These are phyloP conservation scores for Magallana angulata DNA, from an alignment of 1,140 invertebrate genomes.

Conservation along the genomic window DNA sequence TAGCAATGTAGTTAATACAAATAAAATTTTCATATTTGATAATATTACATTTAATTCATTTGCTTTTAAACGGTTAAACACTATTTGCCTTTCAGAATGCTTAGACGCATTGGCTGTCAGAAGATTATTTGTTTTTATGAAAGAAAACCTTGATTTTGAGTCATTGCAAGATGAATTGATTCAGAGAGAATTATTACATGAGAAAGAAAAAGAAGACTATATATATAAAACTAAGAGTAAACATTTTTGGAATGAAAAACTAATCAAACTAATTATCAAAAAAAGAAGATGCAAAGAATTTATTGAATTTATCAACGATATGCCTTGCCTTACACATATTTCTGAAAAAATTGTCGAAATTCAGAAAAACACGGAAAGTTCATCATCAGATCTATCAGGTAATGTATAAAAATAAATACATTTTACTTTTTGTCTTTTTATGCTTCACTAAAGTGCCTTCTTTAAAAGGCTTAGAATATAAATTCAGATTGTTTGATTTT, in stretches of 20 bases:
- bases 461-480: no score
- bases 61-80: no score
- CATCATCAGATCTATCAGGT: no score
- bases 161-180: background rate
- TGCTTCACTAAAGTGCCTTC: no score
- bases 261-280: background rate
- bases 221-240: background rate
- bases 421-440: no score
- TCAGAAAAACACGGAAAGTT: background rate
- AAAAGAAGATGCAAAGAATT: background rate
- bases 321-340: background rate
- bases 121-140: background rate
- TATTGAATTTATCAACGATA: background rate
- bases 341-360: background rate
- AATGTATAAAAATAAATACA: no score
- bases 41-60: no score
- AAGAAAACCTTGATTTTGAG: slow-evolving; percentile 6
- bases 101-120: background rate
- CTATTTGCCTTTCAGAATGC: background rate
- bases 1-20: no score
- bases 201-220: background rate
- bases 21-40: no score
- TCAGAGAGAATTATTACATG: background rate
- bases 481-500: background rate
- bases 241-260: background rate